Evolutionary conservation across 2,113 vertebrate species (phyloP).

Genomic region (Arothron firmamentum): DNA sequence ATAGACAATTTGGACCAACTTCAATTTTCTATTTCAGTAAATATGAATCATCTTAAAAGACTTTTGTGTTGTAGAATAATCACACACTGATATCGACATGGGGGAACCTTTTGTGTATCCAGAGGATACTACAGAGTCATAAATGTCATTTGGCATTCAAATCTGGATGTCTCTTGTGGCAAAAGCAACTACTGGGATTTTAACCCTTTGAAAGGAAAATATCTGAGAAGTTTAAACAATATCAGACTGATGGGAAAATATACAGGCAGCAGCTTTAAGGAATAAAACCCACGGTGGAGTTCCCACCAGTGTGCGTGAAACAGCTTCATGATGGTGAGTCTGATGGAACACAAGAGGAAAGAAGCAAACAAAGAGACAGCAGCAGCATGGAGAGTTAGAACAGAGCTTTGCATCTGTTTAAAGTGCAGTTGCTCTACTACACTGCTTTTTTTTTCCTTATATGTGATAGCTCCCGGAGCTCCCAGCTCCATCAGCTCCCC

Average conservation of each 20-base stretch:
- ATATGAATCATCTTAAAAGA: background rate
- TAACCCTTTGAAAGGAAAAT: conserved; percentile 6
- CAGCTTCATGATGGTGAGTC: background rate
- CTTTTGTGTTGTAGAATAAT: conserved; percentile 4
- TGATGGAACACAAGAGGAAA: conserved; percentile 16
- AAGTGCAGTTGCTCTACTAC: conserved; percentile 25
- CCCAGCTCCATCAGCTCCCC: conserved; percentile 12
- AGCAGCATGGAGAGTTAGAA: conserved; percentile 29
- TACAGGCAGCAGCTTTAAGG: background rate
- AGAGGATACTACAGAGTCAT: background rate
- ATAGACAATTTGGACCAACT: background rate
- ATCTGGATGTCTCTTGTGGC: conserved; percentile 20
- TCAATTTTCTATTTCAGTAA: conserved; percentile 10
- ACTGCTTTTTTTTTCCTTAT: conserved; percentile 53
- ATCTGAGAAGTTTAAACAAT: conserved; percentile 24
- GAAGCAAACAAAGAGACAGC: conserved; percentile 38
- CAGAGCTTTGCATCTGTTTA: conserved; percentile 58
- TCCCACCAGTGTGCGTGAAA: background rate
- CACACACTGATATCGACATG: conserved; percentile 2
- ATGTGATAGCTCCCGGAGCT: conserved; percentile 19
- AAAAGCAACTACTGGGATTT: conserved; percentile 14
- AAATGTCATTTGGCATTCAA: background rate
- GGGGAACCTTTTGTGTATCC: conserved; percentile 8
- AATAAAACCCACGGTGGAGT: background rate
- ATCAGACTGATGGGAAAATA: background rate